Percentiles rank a stretch among this genome's conserved stretches.
Conservation (phyloP, 2,797 vertebrate genomes). For the Alectoris magna region DNA sequence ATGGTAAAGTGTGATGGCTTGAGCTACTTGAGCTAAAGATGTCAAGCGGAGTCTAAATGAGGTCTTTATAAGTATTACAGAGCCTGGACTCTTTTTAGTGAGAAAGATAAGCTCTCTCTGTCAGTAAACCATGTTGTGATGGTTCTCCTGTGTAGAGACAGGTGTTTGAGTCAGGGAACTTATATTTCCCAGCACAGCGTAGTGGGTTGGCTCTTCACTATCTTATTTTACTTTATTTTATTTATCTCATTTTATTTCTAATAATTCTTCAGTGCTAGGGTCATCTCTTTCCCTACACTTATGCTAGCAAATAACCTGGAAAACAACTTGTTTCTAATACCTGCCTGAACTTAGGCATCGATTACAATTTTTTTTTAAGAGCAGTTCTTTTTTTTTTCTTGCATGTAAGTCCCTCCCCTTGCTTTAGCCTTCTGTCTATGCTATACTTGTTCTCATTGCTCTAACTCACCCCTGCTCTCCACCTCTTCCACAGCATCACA, state of each 20-base stretch:
- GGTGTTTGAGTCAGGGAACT: background rate
- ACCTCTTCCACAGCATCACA: background rate
- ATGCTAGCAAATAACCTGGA: background rate
- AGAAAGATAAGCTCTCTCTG: too few relatives aligned
- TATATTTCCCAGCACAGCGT: background rate
- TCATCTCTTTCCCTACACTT: background rate
- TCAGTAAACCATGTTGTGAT: background rate
- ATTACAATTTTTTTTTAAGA: background rate
- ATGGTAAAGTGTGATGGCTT: background rate
- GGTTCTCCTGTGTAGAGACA: background rate
- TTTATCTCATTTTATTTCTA: fast-evolving
- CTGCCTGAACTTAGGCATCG: background rate
- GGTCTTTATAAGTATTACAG: fast-evolving
- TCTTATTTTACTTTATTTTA: too few relatives aligned
- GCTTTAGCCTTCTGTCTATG: background rate
- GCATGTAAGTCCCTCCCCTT: fast-evolving
- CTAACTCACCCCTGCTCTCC: background rate
- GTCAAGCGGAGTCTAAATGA: fast-evolving
- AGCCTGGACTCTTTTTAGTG: background rate
- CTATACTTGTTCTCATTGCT: background rate
- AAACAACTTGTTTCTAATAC: background rate
- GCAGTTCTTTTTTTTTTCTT: background rate
- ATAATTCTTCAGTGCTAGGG: background rate
- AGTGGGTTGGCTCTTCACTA: fast-evolving
- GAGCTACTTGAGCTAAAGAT: background rate